Evolutionary conservation across 1,140 invertebrate species (phyloP).

Genomic region (Homalodisca vitripennis): DNA sequence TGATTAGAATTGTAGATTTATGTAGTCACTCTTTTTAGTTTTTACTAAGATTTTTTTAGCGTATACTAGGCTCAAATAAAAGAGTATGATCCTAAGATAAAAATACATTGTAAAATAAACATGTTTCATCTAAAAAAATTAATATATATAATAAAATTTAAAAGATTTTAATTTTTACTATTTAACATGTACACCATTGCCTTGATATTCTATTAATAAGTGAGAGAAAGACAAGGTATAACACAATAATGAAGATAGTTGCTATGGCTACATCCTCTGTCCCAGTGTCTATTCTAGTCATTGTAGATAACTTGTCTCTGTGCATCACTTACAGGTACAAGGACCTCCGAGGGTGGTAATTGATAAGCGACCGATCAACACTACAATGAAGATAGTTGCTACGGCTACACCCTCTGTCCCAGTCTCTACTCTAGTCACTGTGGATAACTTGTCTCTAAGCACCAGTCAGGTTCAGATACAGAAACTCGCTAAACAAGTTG

Average conservation of each 20-base stretch:
- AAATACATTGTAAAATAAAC: too few relatives aligned
- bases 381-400: neutral
- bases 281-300: neutral
- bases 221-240: too few relatives aligned
- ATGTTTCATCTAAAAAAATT: too few relatives aligned
- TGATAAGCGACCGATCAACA: neutral
- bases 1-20: too few relatives aligned
- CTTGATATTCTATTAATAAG: too few relatives aligned
- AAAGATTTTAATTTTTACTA: too few relatives aligned
- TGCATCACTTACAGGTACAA: neutral
- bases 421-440: neutral
- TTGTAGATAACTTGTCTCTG: conserved; percentile 5
- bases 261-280: neutral
- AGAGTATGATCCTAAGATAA: too few relatives aligned
- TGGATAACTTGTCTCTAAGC: conserved; percentile 11
- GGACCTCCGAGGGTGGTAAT: neutral
- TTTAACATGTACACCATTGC: too few relatives aligned
- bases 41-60: too few relatives aligned
- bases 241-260: neutral
- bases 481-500: conserved; percentile 10
- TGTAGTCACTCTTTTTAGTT: too few relatives aligned
- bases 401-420: neutral
- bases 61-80: too few relatives aligned
- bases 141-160: too few relatives aligned
- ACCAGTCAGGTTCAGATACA: neutral